Conservation (phyloP, 2,797 vertebrate genomes). For the Pipistrellus nathusii region DNA sequence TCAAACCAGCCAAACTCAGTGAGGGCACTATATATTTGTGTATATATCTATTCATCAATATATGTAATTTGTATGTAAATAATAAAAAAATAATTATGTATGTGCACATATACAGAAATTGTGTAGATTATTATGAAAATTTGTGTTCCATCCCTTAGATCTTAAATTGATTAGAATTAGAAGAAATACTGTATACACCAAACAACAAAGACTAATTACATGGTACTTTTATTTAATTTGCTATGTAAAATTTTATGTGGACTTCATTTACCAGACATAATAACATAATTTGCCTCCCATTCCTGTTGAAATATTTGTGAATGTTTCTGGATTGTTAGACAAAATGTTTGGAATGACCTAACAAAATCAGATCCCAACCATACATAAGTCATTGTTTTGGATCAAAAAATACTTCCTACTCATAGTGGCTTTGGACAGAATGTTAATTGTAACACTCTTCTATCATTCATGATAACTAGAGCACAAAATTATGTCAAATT, state of each 20-base stretch:
- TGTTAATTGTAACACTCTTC: not conserved
- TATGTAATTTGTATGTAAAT: not conserved
- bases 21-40: not conserved
- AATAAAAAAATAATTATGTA: not conserved
- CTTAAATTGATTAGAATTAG: not conserved
- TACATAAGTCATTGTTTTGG: not conserved
- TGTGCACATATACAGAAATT: not conserved
- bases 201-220: not conserved
- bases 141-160: not conserved
- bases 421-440: not conserved
- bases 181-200: not conserved
- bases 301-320: constrained; percentile 16
- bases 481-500: not conserved
- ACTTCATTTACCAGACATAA: not conserved
- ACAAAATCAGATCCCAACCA: not conserved
- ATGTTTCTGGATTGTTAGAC: not conserved
- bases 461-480: not conserved
- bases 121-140: not conserved
- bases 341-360: not conserved
- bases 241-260: not conserved
- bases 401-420: not conserved
- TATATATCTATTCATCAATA: not conserved
- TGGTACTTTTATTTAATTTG: not conserved
- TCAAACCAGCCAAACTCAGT: not conserved
- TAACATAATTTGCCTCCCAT: not conserved